phyloP scores from a whole-genome alignment of 2,888 invertebrate genomes.

The Stenichneumon culpator region DNA sequence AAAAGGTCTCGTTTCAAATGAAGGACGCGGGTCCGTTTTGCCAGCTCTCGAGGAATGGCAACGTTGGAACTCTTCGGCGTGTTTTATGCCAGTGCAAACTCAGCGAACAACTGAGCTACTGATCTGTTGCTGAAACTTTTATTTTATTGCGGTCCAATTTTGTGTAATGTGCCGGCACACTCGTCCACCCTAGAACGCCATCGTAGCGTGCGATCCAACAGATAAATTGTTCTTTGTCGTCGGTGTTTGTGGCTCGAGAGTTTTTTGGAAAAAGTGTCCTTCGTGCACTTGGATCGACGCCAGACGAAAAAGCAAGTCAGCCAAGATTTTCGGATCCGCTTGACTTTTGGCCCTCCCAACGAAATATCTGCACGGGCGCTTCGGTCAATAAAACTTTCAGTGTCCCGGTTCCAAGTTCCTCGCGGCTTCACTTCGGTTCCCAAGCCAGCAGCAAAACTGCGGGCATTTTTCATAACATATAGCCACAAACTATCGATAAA shows the following conservation, averaged over 20 bases:
- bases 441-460: background rate
- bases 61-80: background rate
- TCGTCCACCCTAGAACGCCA: background rate
- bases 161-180: background rate
- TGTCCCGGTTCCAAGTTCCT: conserved; percentile 27
- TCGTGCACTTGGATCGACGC: conserved; percentile 52
- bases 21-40: too few species aligned
- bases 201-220: background rate
- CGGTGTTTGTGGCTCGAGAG: background rate
- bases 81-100: background rate
- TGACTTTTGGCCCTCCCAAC: conserved; percentile 16
- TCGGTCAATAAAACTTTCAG: conserved; percentile 33
- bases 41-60: background rate
- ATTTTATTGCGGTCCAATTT: conserved; percentile 6
- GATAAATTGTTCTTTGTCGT: conserved; percentile 24
- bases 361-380: conserved; percentile 31
- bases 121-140: conserved; percentile 6
- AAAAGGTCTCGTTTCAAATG: background rate
- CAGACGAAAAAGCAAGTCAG: conserved; percentile 30
- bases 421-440: background rate
- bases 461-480: conserved; percentile 4
- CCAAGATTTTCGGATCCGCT: conserved; percentile 49
- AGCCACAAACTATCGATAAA: background rate
- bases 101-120: background rate
- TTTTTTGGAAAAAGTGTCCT: conserved; percentile 45